Conservation (phyloP, 2,113 vertebrate genomes). For the Ploceus nigricollis region DNA sequence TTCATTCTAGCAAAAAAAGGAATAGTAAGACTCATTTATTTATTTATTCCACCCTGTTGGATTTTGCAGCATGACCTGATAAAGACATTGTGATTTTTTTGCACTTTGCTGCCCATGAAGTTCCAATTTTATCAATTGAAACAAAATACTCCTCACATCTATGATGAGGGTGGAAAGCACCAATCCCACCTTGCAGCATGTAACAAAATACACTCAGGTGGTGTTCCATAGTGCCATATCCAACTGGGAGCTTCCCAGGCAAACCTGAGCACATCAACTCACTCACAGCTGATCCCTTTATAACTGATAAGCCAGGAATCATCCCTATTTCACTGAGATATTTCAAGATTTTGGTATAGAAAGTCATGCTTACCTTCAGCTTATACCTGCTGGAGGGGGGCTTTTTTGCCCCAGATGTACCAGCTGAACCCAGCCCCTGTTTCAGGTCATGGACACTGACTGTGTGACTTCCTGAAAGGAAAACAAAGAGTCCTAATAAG, state of each 20-base stretch:
- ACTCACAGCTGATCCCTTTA: not conserved
- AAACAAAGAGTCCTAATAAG: not conserved
- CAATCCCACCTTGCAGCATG: not conserved
- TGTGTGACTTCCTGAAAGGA: slow-evolving; percentile 76
- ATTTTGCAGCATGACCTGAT: not conserved
- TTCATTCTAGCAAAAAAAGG: not conserved
- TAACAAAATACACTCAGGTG: not conserved
- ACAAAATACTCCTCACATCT: not conserved
- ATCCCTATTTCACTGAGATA: not conserved
- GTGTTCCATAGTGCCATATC: not conserved
- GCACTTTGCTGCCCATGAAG: not conserved
- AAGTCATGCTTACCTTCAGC: slow-evolving; percentile 80
- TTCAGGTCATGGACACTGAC: slow-evolving; percentile 83
- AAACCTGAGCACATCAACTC: not conserved
- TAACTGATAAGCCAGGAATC: not conserved
- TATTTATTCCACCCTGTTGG: not conserved
- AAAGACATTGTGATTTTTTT: not conserved
- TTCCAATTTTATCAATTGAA: not conserved
- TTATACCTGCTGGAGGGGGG: slow-evolving; percentile 73
- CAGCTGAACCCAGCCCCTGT: slow-evolving; percentile 72
- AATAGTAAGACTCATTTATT: not conserved
- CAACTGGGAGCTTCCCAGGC: not conserved
- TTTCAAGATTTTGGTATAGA: not conserved
- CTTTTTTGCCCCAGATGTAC: slow-evolving; percentile 49
- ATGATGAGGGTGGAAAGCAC: not conserved